These are phyloP conservation scores for Thysanoteuthis rhombus DNA, from an alignment of 2,888 invertebrate genomes.

Conservation along the genomic window DNA sequence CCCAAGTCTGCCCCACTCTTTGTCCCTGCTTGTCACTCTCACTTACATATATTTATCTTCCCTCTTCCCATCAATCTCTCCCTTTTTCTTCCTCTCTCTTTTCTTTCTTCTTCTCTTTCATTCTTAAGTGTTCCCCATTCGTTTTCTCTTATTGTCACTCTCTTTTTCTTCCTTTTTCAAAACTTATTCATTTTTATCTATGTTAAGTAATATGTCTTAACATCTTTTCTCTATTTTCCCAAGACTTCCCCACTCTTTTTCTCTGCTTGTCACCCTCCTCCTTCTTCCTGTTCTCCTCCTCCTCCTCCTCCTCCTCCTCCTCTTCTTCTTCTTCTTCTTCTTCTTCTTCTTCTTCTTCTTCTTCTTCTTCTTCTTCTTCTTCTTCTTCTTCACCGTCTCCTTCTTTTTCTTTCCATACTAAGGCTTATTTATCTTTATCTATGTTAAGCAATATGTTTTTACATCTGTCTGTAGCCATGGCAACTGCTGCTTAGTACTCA, in stretches of 20 bases:
- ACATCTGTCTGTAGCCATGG: not conserved
- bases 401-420: not conserved
- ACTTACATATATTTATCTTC: too few relatives aligned
- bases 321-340: not conserved
- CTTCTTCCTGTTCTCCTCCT: not conserved
- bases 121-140: not conserved
- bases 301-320: too few relatives aligned
- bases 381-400: not conserved
- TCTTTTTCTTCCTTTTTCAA: too few relatives aligned
- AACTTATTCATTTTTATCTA: not conserved
- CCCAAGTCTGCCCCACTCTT: too few relatives aligned
- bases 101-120: not conserved
- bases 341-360: not conserved
- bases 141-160: not conserved
- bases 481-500: not conserved
- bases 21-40: too few relatives aligned
- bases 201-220: too few relatives aligned
- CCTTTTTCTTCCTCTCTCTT: not conserved
- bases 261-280: not conserved
- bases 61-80: not conserved
- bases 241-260: not conserved
- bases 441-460: not conserved
- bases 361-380: too few relatives aligned
- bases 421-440: not conserved
- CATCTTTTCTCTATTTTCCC: not conserved